Evolutionary conservation across 2,888 invertebrate genomes (phyloP), one percentile per base, ranked within the genome.

Genomic region (Aphidius colemani): DNA sequence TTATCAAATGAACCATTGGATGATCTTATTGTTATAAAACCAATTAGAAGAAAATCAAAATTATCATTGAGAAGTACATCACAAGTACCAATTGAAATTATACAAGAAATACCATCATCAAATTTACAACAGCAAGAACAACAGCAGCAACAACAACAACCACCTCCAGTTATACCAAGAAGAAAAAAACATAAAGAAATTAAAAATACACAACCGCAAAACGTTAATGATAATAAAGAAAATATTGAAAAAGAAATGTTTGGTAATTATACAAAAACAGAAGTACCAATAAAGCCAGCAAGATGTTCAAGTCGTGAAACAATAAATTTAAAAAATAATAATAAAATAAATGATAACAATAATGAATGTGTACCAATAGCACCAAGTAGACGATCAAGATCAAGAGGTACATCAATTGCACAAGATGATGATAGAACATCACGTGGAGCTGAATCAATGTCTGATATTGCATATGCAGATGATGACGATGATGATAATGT

Each of bases 361-460:
- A 85, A 86, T 70, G 86, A 89, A 71, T 58, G 66, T 1, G 55
- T 65, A 7, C 85, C 86, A 7, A 82, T 86, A n/a, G 86, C 87
- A 53, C 87, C 87, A 4, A 87, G 80, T 62, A 72, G 80, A 53
- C 69, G 85, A 64, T 86, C 88, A 0, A 81, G 87, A 46, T 89
- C 88, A 7, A 85, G 88, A 61, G 81, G 80, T 2, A 79, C 83
- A 0, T 83, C 83, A 3, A 66, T 82, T 7, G 78, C 78, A 5
- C 75, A 74, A 30, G 91, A 91, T 70, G 90, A 90, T 65, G 90
- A 90, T 71, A 85, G 89, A 44, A 90, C 90, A 7, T 90, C 91
- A 0, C 88, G 87, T 65, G 90, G 89, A 0, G 89, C 89, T 2
- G 90, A 91, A 66, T 90, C 90, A 0, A 79, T 90, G 6, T 80